Evolutionary conservation across 1,140 invertebrate species (phyloP).

Genomic region (Hydropsyche tenuis): DNA sequence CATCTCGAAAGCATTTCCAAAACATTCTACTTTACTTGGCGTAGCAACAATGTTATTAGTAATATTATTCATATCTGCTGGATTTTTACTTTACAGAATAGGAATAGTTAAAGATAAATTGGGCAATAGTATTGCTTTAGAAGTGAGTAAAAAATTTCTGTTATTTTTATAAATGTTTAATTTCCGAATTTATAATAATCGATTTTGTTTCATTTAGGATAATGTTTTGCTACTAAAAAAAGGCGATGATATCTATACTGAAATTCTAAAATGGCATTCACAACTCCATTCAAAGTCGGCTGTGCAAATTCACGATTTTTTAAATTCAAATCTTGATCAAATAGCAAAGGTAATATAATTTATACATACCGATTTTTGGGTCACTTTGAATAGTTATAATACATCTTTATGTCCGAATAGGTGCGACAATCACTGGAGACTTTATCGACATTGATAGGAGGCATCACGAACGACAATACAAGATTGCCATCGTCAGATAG

Average conservation of each 20-base stretch:
- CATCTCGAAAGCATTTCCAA: conserved; percentile 2
- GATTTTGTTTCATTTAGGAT: conserved; percentile 46
- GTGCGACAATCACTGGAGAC: conserved; percentile 69
- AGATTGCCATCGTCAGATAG: background rate
- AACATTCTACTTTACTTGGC: conserved; percentile 50
- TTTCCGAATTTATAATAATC: background rate
- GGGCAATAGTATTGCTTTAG: conserved; percentile 30
- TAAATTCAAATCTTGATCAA: conserved; percentile 67
- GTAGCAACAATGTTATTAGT: conserved; percentile 51
- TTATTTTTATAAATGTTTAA: too few relatives aligned
- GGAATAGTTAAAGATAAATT: conserved; percentile 33
- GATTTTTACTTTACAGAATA: conserved; percentile 51
- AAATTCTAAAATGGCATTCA: conserved; percentile 66
- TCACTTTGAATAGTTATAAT: too few relatives aligned
- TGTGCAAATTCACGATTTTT: conserved; percentile 66
- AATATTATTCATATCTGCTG: conserved; percentile 53
- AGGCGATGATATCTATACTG: conserved; percentile 65
- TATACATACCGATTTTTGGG: conserved; percentile 3
- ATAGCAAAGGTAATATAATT: conserved; percentile 63
- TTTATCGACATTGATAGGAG: conserved; percentile 63
- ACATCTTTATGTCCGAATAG: too few relatives aligned
- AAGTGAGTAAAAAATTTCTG: conserved; percentile 13
- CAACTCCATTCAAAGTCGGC: conserved; percentile 68
- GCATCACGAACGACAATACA: conserved; percentile 45
- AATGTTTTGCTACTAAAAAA: conserved; percentile 51